Evolutionary conservation across 2,888 invertebrate genomes (phyloP), one percentile per base, ranked within the genome.

Genomic region (Eupeodes latifasciatus): DNA sequence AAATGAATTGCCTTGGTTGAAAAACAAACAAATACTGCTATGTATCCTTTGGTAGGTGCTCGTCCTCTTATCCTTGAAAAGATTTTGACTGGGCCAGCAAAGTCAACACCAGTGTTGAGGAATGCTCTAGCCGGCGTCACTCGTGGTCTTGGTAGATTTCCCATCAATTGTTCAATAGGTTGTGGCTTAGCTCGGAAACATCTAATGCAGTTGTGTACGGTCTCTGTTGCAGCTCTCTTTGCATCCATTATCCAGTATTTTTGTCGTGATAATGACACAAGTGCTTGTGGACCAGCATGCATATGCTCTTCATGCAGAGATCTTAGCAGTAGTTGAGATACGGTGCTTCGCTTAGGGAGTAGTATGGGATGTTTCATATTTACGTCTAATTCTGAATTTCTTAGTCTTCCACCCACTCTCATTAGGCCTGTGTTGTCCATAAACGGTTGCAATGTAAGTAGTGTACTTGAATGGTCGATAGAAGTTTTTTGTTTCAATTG

Each of bases 71-170:
- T 57, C 62, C 53, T 77, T 27, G 69, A 69, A 34, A 83, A 71
- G 74, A 71, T 86, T 79, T 75, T 85, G 53, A 90, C 57, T 69
- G 85, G 90, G 69, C 84, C 85, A 4, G 47, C 69, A 55, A 79
- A 71, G 51, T 79, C 79, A 5, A 79, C 62, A n/a, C 78, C 69
- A 36, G 16, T 67, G 19, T 59, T 14, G 16, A 71, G 12, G 57
- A 78, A 75, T 36, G 75, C 19, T 47, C 75, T 16, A 49, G 51
- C 19, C 51, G 49, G 34, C 11, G n/a, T 36, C n/a, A 75, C 62
- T n/a, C 75, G 19, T 36, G 27, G 36, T 16, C 16, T 10, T 7
- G 77, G 77, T 40, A 77, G 44, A 49, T 67, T 55, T 36, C 67
- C 67, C 66, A 77, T 77, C 16, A 59, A 16, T 16, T 77, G 77